Evolutionary conservation across 2,797 vertebrate genomes (phyloP).

Genomic region (Danio kyathit): DNA sequence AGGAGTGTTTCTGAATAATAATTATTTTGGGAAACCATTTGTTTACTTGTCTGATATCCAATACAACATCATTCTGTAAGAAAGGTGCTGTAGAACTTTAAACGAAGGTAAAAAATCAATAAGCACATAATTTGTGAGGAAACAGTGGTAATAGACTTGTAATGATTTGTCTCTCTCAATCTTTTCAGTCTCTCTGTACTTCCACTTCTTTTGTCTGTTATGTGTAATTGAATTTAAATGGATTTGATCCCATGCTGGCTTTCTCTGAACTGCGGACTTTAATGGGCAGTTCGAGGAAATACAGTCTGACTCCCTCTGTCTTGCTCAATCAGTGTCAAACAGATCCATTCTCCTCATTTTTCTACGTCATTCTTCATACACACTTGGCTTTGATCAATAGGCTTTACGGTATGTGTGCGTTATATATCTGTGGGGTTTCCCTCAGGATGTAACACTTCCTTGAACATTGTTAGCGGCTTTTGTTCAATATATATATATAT

Average conservation of each 20-base stretch:
- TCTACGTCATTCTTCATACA: neutral
- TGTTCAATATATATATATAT: slow-evolving; percentile 10
- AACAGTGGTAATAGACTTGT: neutral
- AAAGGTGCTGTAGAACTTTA: neutral
- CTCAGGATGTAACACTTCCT: neutral
- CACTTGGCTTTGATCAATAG: slow-evolving; percentile 5
- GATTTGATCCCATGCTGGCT: slow-evolving; percentile 16
- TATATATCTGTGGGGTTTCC: neutral
- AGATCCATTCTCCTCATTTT: neutral
- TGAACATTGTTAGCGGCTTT: neutral
- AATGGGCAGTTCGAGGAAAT: neutral
- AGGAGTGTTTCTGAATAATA: neutral
- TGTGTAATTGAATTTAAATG: slow-evolving; percentile 22
- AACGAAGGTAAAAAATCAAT: slow-evolving; percentile 9
- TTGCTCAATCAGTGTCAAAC: neutral
- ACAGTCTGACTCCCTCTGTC: neutral
- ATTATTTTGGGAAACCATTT: neutral
- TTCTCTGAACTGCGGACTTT: slow-evolving; percentile 1
- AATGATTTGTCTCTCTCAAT: slow-evolving; percentile 8
- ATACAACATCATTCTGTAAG: neutral
- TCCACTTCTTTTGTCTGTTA: slow-evolving; percentile 11
- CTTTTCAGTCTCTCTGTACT: slow-evolving; percentile 17
- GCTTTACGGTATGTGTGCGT: neutral
- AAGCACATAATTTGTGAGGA: slow-evolving; percentile 2
- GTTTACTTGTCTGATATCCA: neutral